Base-by-base conservation (phyloP, 2,113 vertebrate genomes). In the Paradisaea rubra region DNA sequence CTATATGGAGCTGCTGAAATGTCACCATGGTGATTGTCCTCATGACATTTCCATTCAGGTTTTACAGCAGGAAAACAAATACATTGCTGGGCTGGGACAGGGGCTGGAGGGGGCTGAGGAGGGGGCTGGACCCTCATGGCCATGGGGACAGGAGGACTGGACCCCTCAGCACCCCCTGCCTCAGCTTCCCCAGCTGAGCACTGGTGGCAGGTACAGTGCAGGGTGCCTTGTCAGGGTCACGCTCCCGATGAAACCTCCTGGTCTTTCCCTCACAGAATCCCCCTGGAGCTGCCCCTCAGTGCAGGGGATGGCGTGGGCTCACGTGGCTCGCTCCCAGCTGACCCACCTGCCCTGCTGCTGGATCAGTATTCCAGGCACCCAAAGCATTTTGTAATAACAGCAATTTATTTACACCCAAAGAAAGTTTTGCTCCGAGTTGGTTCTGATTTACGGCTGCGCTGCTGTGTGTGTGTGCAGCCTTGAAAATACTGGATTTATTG, bases 21-120 rank as follows among this genome's bases (percentile, higher is more conserved):
- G 94, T 97, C 95, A 94, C 95, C 94, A 96, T 96, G 95, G 96
- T 91, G 95, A 97, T 94, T 80, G 96, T 95, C 94, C 95, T 77
- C 52, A 47, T 96, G 94, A 88, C 96, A 95, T 94, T 93, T 95
- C 89, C 91, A 82, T 86, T 63, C 78, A 65, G 78, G 81, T 87
- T 77, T 76, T n/a, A 1, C 8, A 79, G 93, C 84, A 63, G 78
- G 77, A 76, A 89, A 89, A 91, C 89, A 92, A 90, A 86, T 47
- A 5, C 12, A 9, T 4, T 0, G 23, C 33, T 21, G 15, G 72
- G 64, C 78, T 56, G 70, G 70, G 68, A 22, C 4, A 2, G 15
- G 66, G 52, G 39, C 53, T 3, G 23, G 8, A 16, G 66, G 44
- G 81, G 16, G 53, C 8, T 31, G 68, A 33, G 60, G 56, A 44